phyloP scores from a whole-genome alignment of 2,113 vertebrate species.

The Cinclus mexicanus region DNA sequence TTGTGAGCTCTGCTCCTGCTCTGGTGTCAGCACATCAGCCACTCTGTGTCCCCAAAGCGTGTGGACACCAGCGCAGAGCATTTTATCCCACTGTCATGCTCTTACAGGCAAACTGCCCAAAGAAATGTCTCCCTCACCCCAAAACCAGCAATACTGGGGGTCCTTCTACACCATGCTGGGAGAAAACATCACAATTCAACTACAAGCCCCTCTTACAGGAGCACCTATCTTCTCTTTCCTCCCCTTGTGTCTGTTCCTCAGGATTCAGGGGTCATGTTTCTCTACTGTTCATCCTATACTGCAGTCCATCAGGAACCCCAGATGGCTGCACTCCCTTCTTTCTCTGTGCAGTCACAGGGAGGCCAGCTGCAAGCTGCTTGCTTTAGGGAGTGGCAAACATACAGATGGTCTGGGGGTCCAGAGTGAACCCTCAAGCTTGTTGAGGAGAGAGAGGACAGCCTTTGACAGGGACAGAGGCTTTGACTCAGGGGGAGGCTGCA shows the following conservation, averaged over 20 bases:
- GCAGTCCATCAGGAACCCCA: neutral
- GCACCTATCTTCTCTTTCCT: neutral
- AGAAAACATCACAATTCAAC: neutral
- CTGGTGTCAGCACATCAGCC: neutral
- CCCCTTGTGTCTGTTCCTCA: fast-evolving
- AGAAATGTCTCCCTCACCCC: neutral
- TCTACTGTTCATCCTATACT: neutral
- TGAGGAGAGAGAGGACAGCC: neutral
- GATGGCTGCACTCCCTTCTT: neutral
- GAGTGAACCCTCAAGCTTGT: neutral
- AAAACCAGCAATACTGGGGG: neutral
- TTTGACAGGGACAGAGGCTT: neutral
- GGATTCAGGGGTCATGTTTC: neutral
- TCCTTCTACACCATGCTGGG: neutral
- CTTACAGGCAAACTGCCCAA: neutral
- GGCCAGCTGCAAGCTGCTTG: neutral
- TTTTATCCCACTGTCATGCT: neutral
- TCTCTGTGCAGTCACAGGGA: fast-evolving
- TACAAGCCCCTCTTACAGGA: fast-evolving
- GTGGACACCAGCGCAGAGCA: fast-evolving
- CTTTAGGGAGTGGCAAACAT: neutral
- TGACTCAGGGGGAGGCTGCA: neutral
- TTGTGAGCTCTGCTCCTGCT: neutral
- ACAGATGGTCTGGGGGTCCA: neutral
- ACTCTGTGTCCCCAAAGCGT: neutral